Conservation (phyloP, 2,113 vertebrate genomes). For the Pholis gunnellus region DNA sequence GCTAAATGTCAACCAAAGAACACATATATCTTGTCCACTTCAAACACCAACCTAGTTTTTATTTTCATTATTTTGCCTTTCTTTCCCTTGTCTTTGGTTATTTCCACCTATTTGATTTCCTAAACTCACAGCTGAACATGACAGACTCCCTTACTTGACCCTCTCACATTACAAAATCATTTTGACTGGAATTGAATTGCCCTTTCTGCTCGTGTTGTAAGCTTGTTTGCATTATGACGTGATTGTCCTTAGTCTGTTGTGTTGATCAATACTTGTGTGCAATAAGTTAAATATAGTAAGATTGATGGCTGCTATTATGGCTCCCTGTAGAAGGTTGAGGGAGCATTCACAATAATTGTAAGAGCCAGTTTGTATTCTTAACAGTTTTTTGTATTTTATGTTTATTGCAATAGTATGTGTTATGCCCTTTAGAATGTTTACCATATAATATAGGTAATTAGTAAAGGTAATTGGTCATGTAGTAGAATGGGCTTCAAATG, state of each 20-base stretch:
- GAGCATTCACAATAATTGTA: no score
- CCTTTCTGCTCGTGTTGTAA: constrained; percentile 35
- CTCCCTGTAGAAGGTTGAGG: constrained; percentile 32
- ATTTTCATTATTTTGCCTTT: constrained; percentile 9
- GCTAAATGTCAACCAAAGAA: constrained; percentile 41
- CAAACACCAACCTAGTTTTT: constrained; percentile 6
- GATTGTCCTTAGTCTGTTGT: constrained; percentile 52
- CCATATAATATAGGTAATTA: no score
- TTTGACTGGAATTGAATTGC: constrained; percentile 43
- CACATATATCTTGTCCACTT: constrained; percentile 23
- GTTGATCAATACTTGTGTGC: constrained; percentile 68
- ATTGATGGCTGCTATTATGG: constrained; percentile 74
- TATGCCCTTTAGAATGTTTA: no score
- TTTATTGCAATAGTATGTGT: no score
- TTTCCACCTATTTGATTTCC: background rate
- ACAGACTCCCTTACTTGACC: constrained; percentile 12
- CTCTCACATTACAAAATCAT: constrained; percentile 33
- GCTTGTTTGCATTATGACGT: constrained; percentile 44
- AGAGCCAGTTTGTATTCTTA: no score
- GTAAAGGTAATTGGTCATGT: no score
- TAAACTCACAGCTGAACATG: constrained; percentile 5
- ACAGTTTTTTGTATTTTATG: no score
- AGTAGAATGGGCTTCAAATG: no score
- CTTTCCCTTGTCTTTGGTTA: background rate
- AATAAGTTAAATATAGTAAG: constrained; percentile 72